These are phyloP conservation scores for Typhlichthys eigenmanni DNA, from an alignment of 2,797 vertebrate genomes.

Conservation along the genomic window DNA sequence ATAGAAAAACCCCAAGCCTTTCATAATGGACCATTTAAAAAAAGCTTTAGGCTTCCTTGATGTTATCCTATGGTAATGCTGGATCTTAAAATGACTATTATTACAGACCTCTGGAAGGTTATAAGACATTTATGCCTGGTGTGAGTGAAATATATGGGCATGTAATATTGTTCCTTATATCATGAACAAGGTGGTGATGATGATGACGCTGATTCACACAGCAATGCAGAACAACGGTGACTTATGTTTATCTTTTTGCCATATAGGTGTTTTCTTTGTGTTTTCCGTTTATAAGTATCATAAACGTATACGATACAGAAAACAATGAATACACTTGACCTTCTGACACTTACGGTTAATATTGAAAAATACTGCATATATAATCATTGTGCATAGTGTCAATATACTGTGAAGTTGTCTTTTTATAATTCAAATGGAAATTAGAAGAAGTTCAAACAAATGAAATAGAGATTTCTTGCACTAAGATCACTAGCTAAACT, in stretches of 20 bases:
- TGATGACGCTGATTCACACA: no score
- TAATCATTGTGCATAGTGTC: not conserved
- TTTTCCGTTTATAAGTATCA: not conserved
- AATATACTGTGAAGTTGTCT: conserved; percentile 14
- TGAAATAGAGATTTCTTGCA: conserved; percentile 33
- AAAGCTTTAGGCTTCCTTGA: conserved; percentile 37
- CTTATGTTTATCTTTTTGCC: not conserved
- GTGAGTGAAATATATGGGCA: conserved; percentile 27
- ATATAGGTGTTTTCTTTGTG: not conserved
- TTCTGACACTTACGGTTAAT: conserved; percentile 17
- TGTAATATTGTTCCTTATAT: not conserved
- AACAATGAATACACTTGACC: conserved; percentile 11
- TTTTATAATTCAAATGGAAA: conserved; percentile 30
- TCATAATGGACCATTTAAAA: conserved; percentile 24
- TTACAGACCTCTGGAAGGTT: conserved; percentile 33
- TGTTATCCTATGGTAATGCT: conserved; percentile 31
- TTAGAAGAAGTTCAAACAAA: conserved; percentile 33
- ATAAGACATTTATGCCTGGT: conserved; percentile 46
- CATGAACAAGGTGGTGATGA: no score
- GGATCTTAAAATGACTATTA: conserved; percentile 34
- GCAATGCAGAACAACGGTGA: not conserved
- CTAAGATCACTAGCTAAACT: conserved; percentile 11
- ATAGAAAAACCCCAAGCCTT: conserved; percentile 12
- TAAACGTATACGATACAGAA: not conserved
- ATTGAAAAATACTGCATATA: conserved; percentile 12